Base-by-base conservation (phyloP, 2,888 invertebrate species). In the Bursaphelenchus okinawaensis region DNA sequence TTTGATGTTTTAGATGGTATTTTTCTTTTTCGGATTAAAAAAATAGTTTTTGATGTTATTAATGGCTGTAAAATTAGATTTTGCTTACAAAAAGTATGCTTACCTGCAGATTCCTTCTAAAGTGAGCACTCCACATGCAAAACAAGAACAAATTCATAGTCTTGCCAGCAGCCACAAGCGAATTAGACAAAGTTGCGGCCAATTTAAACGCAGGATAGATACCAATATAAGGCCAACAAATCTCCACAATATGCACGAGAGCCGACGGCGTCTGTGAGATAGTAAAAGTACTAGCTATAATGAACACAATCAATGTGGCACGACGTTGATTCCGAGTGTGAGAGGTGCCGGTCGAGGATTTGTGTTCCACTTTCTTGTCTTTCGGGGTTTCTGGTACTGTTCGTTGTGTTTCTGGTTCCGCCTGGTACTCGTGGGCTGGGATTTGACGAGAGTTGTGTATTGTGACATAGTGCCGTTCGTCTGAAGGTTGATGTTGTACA, bases 261-360 rank as follows among this genome's bases (percentile, higher is more conserved):
- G 73, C 70, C n/a, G 71, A 70, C n/a, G 71, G 71, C 9, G 57
- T 63, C 19, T 70, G 65, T 28, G 68, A 70, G 23, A 70, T 57
- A 40, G 73, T 74, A 57, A 70, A 70, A 7, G 73, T 73, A 23
- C 65, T 62, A 6, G 71, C 71, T 24, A 74, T 70, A 28, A 70
- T 55, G 59, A 68, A 62, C 51, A 62, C 50, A 56, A 55, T 56
- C 61, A 66, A 29, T 54, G 72, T 61, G 40, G 60, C 61, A 55
- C 66, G 52, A 16, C 68, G 51, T 57, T 66, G 55, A 58, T 54
- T 57, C 12, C 60, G 40, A 24, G 22, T 27, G 4, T 2, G 20
- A 16, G 56, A 24, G 6, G 40, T 40, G 3, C 40, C 40, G 40
- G 40, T 40, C 6, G 40, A 40, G 2, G 40, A 40, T 40, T 40